Conservation (phyloP, 2,888 invertebrate genomes). For the Orthosia cruda region DNA sequence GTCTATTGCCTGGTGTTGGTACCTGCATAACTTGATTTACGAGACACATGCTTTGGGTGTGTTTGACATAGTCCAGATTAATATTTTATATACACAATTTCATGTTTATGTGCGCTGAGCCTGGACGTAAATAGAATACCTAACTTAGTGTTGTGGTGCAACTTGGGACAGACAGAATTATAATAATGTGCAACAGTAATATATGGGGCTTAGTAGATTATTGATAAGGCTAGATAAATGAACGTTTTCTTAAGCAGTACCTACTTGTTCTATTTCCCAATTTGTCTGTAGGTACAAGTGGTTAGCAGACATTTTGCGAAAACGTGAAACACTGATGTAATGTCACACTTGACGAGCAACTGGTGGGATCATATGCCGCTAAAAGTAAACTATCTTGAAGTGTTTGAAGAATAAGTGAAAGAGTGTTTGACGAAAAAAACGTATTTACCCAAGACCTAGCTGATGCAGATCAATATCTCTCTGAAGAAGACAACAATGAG, state of each 20-base stretch:
- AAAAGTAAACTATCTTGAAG: constrained; percentile 1
- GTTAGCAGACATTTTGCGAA: constrained; percentile 35
- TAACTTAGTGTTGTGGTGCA: not conserved
- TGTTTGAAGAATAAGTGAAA: constrained; percentile 11
- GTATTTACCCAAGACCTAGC: not conserved
- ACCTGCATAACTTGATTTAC: constrained; percentile 41
- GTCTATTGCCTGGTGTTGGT: not conserved
- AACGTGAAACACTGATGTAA: constrained; percentile 38
- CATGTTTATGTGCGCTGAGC: not conserved
- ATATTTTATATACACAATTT: constrained; percentile 9
- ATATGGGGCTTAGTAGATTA: not conserved
- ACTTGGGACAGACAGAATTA: not conserved
- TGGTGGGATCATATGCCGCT: constrained; percentile 3
- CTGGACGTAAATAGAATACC: not conserved
- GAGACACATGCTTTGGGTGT: constrained; percentile 5
- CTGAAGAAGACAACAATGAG: not conserved
- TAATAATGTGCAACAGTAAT: not conserved
- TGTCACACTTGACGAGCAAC: constrained; percentile 21
- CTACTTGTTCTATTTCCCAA: constrained; percentile 27
- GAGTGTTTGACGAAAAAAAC: not conserved
- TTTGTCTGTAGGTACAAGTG: constrained; percentile 3
- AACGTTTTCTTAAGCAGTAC: not conserved
- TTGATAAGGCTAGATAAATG: not conserved
- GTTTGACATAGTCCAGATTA: constrained; percentile 17
- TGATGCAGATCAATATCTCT: not conserved